Percentiles rank a stretch among this genome's conserved stretches.
Evolutionary conservation across 2,797 vertebrate species (phyloP).

Genomic region (Huso huso): DNA sequence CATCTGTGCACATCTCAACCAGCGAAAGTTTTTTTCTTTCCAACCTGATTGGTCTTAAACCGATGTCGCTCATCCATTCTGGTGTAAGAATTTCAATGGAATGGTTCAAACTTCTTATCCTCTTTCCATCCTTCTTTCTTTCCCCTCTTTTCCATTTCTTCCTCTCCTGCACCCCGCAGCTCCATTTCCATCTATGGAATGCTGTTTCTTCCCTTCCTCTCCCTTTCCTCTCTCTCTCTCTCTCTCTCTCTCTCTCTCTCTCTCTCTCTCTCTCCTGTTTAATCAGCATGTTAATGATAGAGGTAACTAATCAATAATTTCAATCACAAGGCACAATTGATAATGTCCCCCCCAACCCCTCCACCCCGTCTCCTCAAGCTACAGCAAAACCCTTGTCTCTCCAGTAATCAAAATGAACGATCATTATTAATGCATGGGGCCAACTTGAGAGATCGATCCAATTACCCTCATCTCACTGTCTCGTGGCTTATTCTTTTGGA

Average conservation of each 20-base stretch:
- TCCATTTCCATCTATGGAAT: not conserved
- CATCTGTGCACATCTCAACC: too few relatives aligned
- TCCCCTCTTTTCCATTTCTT: slow-evolving; percentile 16
- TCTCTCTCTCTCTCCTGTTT: slow-evolving; percentile 54
- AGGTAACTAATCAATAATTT: slow-evolving; percentile 67
- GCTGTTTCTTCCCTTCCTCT: slow-evolving; percentile 1
- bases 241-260: slow-evolving; percentile 23
- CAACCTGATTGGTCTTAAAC: too few relatives aligned
- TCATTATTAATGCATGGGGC: slow-evolving; percentile 26
- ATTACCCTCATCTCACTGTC: slow-evolving; percentile 4
- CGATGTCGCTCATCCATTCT: too few relatives aligned
- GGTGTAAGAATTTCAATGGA: too few relatives aligned
- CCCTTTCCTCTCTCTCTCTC: not conserved
- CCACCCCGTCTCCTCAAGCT: slow-evolving; percentile 31
- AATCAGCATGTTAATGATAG: slow-evolving; percentile 72
- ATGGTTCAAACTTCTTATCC: slow-evolving; percentile 16
- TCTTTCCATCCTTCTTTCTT: slow-evolving; percentile 17
- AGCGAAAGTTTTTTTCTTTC: too few relatives aligned
- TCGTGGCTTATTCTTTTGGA: not conserved
- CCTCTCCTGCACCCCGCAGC: slow-evolving; percentile 18
- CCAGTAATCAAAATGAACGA: slow-evolving; percentile 31
- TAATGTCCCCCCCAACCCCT: slow-evolving; percentile 65
- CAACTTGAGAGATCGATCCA: slow-evolving; percentile 21
- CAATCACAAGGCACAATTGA: slow-evolving; percentile 60
- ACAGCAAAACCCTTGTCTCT: slow-evolving; percentile 19